These are phyloP conservation scores for Drosophila athabasca DNA, from an alignment of 1,140 invertebrate genomes.

Conservation along the genomic window DNA sequence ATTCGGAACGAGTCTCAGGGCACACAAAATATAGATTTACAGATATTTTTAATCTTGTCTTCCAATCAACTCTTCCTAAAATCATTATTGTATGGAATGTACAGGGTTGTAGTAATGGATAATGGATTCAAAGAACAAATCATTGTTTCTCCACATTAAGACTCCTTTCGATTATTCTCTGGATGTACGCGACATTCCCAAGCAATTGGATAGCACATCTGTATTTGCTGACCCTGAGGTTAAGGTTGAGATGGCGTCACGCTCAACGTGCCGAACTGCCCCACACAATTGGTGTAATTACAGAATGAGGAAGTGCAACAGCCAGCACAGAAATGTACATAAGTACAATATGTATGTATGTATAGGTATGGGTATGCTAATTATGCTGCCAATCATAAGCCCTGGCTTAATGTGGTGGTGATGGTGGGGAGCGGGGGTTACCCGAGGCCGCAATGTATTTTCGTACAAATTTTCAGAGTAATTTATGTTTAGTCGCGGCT, in stretches of 20 bases:
- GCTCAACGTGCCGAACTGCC: slow-evolving; percentile 40
- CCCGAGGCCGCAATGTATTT: slow-evolving; percentile 20
- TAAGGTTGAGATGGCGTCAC: slow-evolving; percentile 19
- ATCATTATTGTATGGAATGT: too few species aligned
- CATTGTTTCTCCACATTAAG: too few species aligned
- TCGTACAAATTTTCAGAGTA: slow-evolving; percentile 23
- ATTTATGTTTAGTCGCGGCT: slow-evolving; percentile 40
- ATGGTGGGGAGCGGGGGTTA: background rate
- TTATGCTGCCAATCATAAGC: slow-evolving; percentile 54
- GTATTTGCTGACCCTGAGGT: background rate
- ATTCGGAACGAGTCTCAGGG: too few species aligned
- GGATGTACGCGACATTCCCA: too few species aligned
- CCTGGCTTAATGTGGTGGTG: background rate
- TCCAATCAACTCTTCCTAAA: too few species aligned
- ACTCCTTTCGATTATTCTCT: too few species aligned
- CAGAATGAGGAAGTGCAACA: slow-evolving; percentile 52
- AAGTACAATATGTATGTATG: too few species aligned
- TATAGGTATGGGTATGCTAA: slow-evolving; percentile 13
- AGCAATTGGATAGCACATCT: background rate
- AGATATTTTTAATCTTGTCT: too few species aligned
- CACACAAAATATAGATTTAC: too few species aligned
- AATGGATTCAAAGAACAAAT: too few species aligned
- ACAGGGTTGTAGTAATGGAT: too few species aligned
- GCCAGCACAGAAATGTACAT: background rate
- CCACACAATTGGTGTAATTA: slow-evolving; percentile 41